Conservation (phyloP, 1,140 invertebrate genomes). For the Drosophila baimaii region DNA sequence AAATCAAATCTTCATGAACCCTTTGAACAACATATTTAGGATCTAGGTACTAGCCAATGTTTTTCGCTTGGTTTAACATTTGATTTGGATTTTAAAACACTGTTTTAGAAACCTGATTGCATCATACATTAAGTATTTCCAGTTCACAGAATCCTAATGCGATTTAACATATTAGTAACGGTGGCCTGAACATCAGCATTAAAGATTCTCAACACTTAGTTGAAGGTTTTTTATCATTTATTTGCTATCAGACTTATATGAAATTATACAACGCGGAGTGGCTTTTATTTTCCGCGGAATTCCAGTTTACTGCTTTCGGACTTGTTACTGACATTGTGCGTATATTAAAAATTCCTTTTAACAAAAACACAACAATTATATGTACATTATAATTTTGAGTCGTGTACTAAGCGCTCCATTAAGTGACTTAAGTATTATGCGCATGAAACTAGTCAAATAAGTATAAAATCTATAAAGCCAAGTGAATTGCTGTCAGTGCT, state of each 20-base stretch:
- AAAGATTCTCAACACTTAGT: not conserved
- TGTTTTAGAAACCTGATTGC: not conserved
- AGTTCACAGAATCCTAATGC: constrained; percentile 7
- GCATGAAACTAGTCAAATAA: constrained; percentile 29
- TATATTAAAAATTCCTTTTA: constrained; percentile 39
- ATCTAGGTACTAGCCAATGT: not conserved
- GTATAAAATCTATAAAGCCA: constrained; percentile 22
- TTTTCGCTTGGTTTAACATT: not conserved
- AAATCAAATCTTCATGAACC: too few species aligned
- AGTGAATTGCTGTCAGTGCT: constrained; percentile 15
- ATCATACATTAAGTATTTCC: constrained; percentile 2
- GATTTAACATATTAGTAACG: constrained; percentile 7
- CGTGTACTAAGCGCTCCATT: constrained; percentile 65
- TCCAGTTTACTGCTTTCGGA: constrained; percentile 29
- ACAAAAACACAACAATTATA: constrained; percentile 41
- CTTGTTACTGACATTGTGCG: constrained; percentile 43
- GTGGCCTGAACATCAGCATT: not conserved
- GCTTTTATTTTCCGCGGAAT: constrained; percentile 20
- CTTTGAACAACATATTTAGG: not conserved
- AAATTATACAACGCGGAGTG: not conserved
- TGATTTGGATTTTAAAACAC: not conserved
- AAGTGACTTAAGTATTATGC: constrained; percentile 54
- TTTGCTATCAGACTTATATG: not conserved
- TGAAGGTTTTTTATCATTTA: not conserved
- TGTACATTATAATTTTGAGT: constrained; percentile 35